A percentile compares a stretch with the other conserved stretches of the same genome.
Conservation (phyloP, 1,140 invertebrate genomes). For the Dendroctonus ponderosae region DNA sequence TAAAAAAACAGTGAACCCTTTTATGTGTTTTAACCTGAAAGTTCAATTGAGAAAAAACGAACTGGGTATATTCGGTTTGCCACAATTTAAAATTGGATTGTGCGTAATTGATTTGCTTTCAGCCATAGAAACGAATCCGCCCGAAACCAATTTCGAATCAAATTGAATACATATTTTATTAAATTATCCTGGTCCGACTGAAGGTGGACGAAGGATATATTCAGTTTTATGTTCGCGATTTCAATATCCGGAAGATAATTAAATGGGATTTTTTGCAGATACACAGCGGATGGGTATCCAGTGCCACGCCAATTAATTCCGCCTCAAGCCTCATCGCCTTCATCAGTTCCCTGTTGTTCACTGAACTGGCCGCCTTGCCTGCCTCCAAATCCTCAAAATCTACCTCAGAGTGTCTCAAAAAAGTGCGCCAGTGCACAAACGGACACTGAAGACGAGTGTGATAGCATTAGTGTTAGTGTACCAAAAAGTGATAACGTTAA, state of each 20-base stretch:
- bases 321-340: constrained; percentile 14
- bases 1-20: not conserved
- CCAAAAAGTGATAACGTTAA: constrained; percentile 17
- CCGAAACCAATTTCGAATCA: constrained; percentile 6
- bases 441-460: constrained; percentile 53
- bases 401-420: constrained; percentile 42
- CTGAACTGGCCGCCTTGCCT: constrained; percentile 54
- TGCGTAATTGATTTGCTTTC: not conserved
- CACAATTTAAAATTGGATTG: not conserved
- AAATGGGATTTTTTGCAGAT: constrained; percentile 30
- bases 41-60: not conserved
- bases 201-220: not conserved
- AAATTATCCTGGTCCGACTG: constrained; percentile 1
- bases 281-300: constrained; percentile 35
- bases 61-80: not conserved
- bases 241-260: constrained; percentile 57
- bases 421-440: constrained; percentile 61
- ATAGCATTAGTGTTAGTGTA: constrained; percentile 37
- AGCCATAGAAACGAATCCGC: constrained; percentile 1
- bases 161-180: constrained; percentile 15
- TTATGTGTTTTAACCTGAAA: not conserved
- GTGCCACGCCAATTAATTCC: constrained; percentile 25
- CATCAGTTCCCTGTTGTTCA: constrained; percentile 38
- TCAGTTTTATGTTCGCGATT: constrained; percentile 36
- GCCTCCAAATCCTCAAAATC: constrained; percentile 38